Base-by-base conservation (phyloP, 2,113 vertebrate genomes). In the Menura novaehollandiae region DNA sequence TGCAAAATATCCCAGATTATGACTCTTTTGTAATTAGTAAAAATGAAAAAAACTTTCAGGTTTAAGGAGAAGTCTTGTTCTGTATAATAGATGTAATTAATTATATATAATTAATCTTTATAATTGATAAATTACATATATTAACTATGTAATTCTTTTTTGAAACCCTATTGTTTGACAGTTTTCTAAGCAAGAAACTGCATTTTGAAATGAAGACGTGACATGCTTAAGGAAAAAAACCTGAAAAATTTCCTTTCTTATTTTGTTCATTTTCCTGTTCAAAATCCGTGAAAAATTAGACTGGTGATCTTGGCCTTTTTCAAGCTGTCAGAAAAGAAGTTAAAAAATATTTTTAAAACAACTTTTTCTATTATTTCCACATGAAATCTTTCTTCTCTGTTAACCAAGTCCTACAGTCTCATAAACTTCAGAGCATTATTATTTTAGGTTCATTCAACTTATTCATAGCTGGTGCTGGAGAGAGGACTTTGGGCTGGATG, bases 161-260 rank as follows among this genome's bases (percentile, higher is more conserved):
- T 24, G 51, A 71, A 72, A 1, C 0, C 0, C 6, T n/a, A 51
- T 10, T 26, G 1, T 47, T 19, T 17, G 4, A 3, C 5, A 43
- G 5, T 18, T 89, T 79, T 80, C 10, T 58, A n/a, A 81, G 30
- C 5, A 67, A 85, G 21, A 44, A 69, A 23, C 2, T 44, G 2
- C 2, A 46, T 35, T 81, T 58, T 35, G 13, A 87, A 85, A 62
- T 46, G 3, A 28, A 76, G 14, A 60, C 37, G 9, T 46, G 4
- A 46, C 35, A 78, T 12, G 6, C 2, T 60, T 15, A 59, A 43
- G 35, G 44, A 72, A 53, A 52, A 87, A 59, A 24, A 6, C 0
- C 2, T 35, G 23, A 75, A 56, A 66, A 32, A 6, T 15, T 88
- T n/a, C 26, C 3, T 81, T 63, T 51, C 28, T 4, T 49, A 4